Base-by-base conservation (phyloP, 2,888 invertebrate genomes). In the Meganola albula region DNA sequence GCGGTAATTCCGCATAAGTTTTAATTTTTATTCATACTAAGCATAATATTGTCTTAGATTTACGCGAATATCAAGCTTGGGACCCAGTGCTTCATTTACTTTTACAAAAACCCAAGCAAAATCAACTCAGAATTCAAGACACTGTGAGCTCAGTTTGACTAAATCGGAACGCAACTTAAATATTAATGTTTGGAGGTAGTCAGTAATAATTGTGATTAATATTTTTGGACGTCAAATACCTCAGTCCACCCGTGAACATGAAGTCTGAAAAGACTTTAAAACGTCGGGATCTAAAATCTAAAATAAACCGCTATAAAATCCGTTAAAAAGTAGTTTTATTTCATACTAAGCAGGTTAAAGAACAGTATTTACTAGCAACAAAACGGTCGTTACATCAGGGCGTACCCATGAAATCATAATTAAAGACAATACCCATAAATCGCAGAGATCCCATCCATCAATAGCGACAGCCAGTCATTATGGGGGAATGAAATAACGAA, bases 401-500 rank as follows among this genome's bases (percentile, higher is more conserved):
- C 20, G 20, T 20, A n/a, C 20, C 20, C 20, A 20, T 7, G 8
- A 13, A 23, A 16, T 23, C 6, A 36, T 40, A 36, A 44, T 40
- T 29, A 34, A 27, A 37, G 16, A 21, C 12, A 6, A 3, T 13
- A 24, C 16, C 22, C 24, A 20, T 5, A 45, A 44, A 45, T 46
- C n/a, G 8, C 45, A 37, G 27, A 27, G 21, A 34, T 13, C 21
- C 43, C 29, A 52, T 52, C 52, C 37, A 52, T 52, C 46, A 35
- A 42, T 40, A 28, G 44, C 41, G 48, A 33, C 46, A 36, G 30
- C 33, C 40, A 37, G 25, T 23, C 47, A 39, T 43, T 12, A 38
- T 33, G 27, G 37, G 48, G 56, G 58, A 38, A 29, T 38, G 55
- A 46, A 43, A 48, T 58, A 53, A 54, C 44, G 70, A 71, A 52